A percentile compares a stretch with the other conserved stretches of the same genome.
These are phyloP conservation scores for Phylloscopus collybita DNA, from an alignment of 2,797 vertebrate species.

Conservation along the genomic window DNA sequence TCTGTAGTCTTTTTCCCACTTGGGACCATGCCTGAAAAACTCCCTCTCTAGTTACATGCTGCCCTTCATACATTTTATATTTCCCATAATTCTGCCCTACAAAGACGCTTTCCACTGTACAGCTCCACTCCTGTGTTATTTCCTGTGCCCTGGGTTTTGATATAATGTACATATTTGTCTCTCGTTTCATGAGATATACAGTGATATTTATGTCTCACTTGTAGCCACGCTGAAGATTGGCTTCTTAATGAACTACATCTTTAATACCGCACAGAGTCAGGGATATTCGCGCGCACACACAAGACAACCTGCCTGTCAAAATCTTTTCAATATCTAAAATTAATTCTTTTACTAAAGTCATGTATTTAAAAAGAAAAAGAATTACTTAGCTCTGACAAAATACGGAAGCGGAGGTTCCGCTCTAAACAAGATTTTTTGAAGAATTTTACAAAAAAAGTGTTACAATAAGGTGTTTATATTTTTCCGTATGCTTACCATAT, in stretches of 20 bases:
- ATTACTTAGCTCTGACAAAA: slow-evolving; percentile 7
- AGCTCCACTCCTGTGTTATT: not conserved
- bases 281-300: not conserved
- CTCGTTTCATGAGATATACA: not conserved
- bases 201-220: slow-evolving; percentile 7
- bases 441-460: slow-evolving; percentile 43
- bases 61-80: slow-evolving; percentile 30
- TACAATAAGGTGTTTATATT: slow-evolving; percentile 81
- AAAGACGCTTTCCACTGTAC: not conserved
- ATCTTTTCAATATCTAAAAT: slow-evolving; percentile 45
- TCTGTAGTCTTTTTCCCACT: not conserved
- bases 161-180: not conserved
- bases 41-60: slow-evolving; percentile 16
- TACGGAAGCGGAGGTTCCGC: not conserved
- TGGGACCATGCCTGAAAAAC: not conserved
- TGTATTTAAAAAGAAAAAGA: not conserved
- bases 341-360: slow-evolving; percentile 32
- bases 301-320: slow-evolving; percentile 52
- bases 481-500: slow-evolving; percentile 79
- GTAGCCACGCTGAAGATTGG: not conserved
- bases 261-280: slow-evolving; percentile 27
- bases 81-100: slow-evolving; percentile 51
- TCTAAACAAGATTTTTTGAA: not conserved
- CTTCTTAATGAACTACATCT: slow-evolving; percentile 64
- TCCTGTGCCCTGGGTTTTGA: not conserved